These are phyloP conservation scores for Autographa gamma DNA, from an alignment of 2,888 invertebrate genomes.

Conservation along the genomic window DNA sequence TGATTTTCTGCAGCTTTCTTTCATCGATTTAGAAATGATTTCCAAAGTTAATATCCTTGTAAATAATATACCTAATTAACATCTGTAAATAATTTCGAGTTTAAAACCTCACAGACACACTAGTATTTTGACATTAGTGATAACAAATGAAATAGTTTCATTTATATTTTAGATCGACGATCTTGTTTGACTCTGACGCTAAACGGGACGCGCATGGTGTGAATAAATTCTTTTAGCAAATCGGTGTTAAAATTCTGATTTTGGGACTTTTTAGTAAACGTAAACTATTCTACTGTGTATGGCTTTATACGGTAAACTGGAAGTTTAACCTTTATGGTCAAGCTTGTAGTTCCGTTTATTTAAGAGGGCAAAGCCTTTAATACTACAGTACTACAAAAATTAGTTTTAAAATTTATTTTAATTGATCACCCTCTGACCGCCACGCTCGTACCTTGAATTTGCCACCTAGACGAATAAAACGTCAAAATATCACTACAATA, in stretches of 20 bases:
- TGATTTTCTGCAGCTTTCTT: background rate
- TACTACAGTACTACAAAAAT: constrained; percentile 36
- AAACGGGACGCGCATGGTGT: constrained; percentile 63
- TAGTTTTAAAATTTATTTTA: constrained; percentile 7
- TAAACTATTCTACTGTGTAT: constrained; percentile 35
- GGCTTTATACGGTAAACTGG: constrained; percentile 48
- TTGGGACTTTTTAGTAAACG: constrained; percentile 42
- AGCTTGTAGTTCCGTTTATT: constrained; percentile 46
- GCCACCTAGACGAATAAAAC: constrained; percentile 30
- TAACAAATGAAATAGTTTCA: constrained; percentile 1
- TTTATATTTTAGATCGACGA: constrained; percentile 59
- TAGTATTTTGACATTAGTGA: background rate
- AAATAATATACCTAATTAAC: background rate
- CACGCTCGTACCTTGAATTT: constrained; percentile 50
- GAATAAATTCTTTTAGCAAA: constrained; percentile 44
- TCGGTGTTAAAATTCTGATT: constrained; percentile 54
- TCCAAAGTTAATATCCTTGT: background rate
- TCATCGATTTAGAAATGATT: background rate
- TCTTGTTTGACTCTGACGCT: constrained; percentile 55
- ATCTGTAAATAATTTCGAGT: background rate
- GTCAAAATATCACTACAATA: constrained; percentile 3
- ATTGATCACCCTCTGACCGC: constrained; percentile 45
- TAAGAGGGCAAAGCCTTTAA: constrained; percentile 40
- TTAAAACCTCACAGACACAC: background rate
- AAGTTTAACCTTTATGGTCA: constrained; percentile 43